These are phyloP conservation scores for Rissa tridactyla DNA, from an alignment of 2,113 vertebrate genomes.

Conservation along the genomic window DNA sequence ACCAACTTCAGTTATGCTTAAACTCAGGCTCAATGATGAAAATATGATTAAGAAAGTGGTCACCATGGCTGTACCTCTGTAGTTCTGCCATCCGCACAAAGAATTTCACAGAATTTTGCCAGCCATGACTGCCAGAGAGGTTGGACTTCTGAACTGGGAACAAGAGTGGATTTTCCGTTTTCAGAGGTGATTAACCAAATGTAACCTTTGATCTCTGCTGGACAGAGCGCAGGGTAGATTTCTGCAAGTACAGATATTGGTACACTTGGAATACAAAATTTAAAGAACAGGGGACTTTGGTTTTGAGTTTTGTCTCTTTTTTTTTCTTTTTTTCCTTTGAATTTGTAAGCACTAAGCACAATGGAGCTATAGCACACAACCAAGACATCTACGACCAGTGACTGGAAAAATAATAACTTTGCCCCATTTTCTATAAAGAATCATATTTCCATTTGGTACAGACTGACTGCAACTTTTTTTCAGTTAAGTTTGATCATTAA, in stretches of 20 bases:
- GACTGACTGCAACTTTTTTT: neutral
- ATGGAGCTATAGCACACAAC: neutral
- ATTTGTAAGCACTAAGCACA: neutral
- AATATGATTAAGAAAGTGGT: neutral
- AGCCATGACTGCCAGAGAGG: neutral
- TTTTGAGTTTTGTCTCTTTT: neutral
- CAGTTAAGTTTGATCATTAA: neutral
- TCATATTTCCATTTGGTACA: neutral
- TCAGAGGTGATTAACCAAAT: neutral
- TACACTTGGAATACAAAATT: neutral
- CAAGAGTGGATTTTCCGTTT: neutral
- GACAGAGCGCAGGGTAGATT: neutral
- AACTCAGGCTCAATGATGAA: neutral
- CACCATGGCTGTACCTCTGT: neutral
- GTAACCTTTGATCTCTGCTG: neutral
- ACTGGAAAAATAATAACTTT: neutral
- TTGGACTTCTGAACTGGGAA: neutral
- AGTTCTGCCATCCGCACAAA: neutral
- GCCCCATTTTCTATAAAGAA: neutral
- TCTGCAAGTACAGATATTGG: neutral
- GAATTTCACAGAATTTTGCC: neutral
- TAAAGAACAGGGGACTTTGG: rapidly evolving
- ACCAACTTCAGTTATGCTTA: neutral
- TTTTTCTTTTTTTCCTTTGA: neutral
- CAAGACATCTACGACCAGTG: neutral